Evolutionary conservation across 2,888 invertebrate genomes (phyloP), one percentile per base, ranked within the genome.

Genomic region (Callosobruchus maculatus): DNA sequence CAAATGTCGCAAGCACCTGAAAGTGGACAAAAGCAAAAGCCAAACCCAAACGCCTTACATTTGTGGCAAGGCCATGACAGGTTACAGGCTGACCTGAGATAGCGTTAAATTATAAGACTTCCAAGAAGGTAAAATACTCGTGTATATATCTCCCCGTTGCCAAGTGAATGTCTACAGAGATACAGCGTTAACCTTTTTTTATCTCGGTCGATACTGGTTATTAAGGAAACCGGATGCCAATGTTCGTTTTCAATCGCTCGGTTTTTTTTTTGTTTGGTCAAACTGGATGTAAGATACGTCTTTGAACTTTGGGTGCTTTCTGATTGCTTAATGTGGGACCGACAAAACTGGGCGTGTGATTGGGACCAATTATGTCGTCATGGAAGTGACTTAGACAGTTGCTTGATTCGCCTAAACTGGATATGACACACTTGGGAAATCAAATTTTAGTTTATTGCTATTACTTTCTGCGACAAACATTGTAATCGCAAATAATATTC

Each of bases 51-150:
- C 49, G 49, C 13, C 13, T 49, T 18, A 21, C 18, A 70, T 70
- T 70, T 26, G 70, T 70, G 26, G 70, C 70, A 70, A 70, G 70
- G 70, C 70, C 70, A 70, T 70, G 70, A 70, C 70, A 70, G 70
- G 70, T 70, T 70, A 70, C 22, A 21, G 26, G 21, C 26, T 70
- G 70, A 70, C 70, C 70, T 26, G 70, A 70, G 70, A 70, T 70
- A 70, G 49, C 49, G 49, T 49, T 49, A 49, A n/a, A 49, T 49
- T 49, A 49, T 49, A 5, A 13, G 49, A 49, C 49, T 49, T 49
- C 49, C 49, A 49, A 49, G 49, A 49, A 49, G 49, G 49, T 49
- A 49, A 49, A 49, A 49, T n/a, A 49, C 13, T 13, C 49, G 13
- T 49, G 49, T 49, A 49, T 49, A 49, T 49, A 49, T 49, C 7